These are phyloP conservation scores for Sinocyclocheilus anshuiensis DNA, from an alignment of 2,113 vertebrate species.

Conservation along the genomic window DNA sequence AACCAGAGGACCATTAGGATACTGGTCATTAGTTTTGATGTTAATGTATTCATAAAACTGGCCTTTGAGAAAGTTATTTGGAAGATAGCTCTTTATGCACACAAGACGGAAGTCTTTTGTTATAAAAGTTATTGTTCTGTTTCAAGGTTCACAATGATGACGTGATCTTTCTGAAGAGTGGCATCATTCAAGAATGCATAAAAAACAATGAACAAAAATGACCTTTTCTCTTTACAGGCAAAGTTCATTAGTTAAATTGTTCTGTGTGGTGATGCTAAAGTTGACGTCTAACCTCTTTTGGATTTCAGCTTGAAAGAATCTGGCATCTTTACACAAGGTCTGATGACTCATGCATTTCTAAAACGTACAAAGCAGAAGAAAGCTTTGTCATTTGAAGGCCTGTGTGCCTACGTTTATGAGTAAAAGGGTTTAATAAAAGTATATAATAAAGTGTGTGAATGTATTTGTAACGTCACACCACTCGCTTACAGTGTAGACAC, in stretches of 20 bases:
- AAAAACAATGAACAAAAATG: neutral
- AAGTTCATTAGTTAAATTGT: neutral
- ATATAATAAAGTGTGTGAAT: neutral
- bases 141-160: neutral
- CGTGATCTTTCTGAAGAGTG: neutral
- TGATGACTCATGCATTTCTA: constrained; percentile 10
- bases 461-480: neutral
- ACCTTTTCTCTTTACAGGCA: neutral
- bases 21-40: constrained; percentile 24
- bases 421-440: neutral
- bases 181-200: neutral
- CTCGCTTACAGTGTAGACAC: neutral
- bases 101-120: neutral
- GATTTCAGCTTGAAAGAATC: constrained; percentile 11
- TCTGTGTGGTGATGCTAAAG: neutral
- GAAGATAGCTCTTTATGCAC: neutral
- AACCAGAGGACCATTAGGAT: constrained; percentile 13
- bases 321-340: constrained; percentile 11
- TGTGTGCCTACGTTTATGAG: neutral
- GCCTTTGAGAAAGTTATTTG: neutral
- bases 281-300: neutral
- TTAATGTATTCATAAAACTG: constrained; percentile 32
- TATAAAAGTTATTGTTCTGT: constrained; percentile 11
- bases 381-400: constrained; percentile 14
- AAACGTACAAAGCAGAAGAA: neutral